phyloP scores from a whole-genome alignment of 2,113 vertebrate species.

The Gallinago paraguaiae region DNA sequence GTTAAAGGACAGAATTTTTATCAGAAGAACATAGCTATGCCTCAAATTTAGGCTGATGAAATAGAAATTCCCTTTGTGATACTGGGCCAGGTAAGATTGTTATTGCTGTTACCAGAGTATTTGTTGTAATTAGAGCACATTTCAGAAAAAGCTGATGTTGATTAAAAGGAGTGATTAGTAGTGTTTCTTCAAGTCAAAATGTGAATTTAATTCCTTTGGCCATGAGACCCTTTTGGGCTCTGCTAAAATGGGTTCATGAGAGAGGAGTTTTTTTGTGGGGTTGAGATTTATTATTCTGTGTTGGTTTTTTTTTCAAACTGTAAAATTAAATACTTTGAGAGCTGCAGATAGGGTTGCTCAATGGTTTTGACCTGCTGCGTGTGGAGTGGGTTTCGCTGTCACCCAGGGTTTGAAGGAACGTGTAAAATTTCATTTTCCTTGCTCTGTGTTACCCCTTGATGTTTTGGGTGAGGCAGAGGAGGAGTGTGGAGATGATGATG shows the following conservation, averaged over 20 bases:
- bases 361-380: not conserved
- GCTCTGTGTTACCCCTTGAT: not conserved
- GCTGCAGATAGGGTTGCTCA: not conserved
- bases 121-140: not conserved
- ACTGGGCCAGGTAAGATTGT: not conserved
- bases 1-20: not conserved
- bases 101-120: not conserved
- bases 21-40: not conserved
- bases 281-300: not conserved
- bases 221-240: not conserved
- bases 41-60: not conserved
- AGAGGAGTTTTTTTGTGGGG: not conserved
- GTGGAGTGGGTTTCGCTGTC: not conserved
- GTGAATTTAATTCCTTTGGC: not conserved
- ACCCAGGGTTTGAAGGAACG: fast-evolving
- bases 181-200: not conserved
- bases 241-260: not conserved
- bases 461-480: not conserved
- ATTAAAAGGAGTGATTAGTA: not conserved
- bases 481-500: not conserved
- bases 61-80: not conserved
- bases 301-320: not conserved
- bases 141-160: not conserved
- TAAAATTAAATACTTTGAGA: not conserved
- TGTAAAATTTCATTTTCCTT: not conserved